Conservation (phyloP, 2,888 invertebrate genomes). For the Subacronicta megacephala region DNA sequence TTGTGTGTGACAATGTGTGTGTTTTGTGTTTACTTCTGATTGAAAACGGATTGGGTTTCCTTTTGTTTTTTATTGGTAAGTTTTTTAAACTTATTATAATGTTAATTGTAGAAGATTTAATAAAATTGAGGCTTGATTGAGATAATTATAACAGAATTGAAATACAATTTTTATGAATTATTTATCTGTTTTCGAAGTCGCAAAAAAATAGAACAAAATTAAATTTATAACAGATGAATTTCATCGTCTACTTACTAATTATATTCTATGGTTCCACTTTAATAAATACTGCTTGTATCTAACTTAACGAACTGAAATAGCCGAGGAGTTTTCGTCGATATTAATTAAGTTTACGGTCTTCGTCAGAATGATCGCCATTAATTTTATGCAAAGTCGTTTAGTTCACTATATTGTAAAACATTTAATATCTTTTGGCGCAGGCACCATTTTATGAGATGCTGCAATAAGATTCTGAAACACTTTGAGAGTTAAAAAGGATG, state of each 20-base stretch:
- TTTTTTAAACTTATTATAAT: constrained; percentile 4
- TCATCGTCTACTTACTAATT: background rate
- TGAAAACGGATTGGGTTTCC: constrained; percentile 52
- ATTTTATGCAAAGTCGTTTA: constrained; percentile 14
- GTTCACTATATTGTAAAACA: constrained; percentile 2
- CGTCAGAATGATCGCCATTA: constrained; percentile 19
- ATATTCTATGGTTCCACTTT: background rate
- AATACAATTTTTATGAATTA: background rate
- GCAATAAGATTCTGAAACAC: too few species aligned
- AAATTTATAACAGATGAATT: too few species aligned
- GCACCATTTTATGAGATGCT: too few species aligned
- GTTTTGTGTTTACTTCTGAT: constrained; percentile 44
- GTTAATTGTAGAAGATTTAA: background rate
- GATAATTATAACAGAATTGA: background rate
- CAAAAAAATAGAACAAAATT: too few species aligned
- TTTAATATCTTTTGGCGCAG: background rate
- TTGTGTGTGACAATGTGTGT: constrained; percentile 59
- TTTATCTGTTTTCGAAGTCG: too few species aligned
- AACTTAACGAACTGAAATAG: constrained; percentile 30
- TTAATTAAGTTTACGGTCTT: constrained; percentile 50
- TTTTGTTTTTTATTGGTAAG: constrained; percentile 53
- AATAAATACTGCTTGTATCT: constrained; percentile 1
- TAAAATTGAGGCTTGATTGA: background rate
- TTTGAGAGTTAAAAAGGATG: too few species aligned
- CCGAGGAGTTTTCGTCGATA: constrained; percentile 27